These are phyloP conservation scores for Argynnis bischoffii DNA, from an alignment of 2,888 invertebrate genomes.

Conservation along the genomic window DNA sequence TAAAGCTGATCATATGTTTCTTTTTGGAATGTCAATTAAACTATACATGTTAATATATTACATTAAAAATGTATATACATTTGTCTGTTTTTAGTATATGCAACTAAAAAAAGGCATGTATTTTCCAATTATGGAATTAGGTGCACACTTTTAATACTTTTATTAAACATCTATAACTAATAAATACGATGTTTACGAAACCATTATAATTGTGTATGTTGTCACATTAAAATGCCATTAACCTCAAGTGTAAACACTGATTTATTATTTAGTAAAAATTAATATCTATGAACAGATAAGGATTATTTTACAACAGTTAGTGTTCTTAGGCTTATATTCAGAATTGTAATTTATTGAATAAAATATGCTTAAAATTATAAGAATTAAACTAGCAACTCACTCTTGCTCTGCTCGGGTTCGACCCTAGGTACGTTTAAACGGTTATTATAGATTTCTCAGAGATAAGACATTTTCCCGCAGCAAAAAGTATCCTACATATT, in stretches of 20 bases:
- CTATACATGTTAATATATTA: too few relatives aligned
- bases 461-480: too few relatives aligned
- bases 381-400: too few relatives aligned
- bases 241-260: conserved; percentile 30
- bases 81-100: background rate
- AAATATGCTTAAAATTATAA: background rate
- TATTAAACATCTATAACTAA: background rate
- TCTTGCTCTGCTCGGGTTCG: too few relatives aligned
- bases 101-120: background rate
- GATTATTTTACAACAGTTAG: conserved; percentile 13
- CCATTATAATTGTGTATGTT: conserved; percentile 23
- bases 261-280: conserved; percentile 15
- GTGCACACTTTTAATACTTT: conserved; percentile 10
- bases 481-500: too few relatives aligned
- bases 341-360: background rate
- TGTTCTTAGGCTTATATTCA: background rate
- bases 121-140: background rate
- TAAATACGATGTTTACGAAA: conserved; percentile 16
- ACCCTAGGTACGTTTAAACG: too few relatives aligned
- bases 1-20: too few relatives aligned
- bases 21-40: too few relatives aligned
- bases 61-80: too few relatives aligned
- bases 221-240: conserved; percentile 35
- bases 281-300: conserved; percentile 7
- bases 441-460: too few relatives aligned